Percentiles rank a stretch among this genome's conserved stretches.
Conservation (phyloP, 2,797 vertebrate species). For the Knipowitschia caucasica region DNA sequence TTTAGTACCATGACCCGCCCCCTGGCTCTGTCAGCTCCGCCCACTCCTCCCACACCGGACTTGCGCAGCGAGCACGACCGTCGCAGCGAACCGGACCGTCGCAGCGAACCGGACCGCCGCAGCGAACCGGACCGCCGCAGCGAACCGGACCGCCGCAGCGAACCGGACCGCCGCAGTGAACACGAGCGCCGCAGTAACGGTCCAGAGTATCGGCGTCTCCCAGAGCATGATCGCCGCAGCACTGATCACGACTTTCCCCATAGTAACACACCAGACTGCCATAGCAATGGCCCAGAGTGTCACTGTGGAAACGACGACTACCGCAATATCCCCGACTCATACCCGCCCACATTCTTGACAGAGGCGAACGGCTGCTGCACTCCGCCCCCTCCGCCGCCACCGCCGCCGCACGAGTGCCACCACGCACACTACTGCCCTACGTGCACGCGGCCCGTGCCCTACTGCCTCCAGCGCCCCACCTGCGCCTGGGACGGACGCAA, state of each 20-base stretch:
- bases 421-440: conserved; percentile 83
- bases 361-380: conserved; percentile 81
- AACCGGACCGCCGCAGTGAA: neutral
- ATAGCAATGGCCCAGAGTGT: conserved; percentile 6
- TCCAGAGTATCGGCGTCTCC: neutral
- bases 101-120: neutral
- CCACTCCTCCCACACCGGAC: conserved; percentile 52
- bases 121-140: neutral
- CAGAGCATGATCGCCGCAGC: neutral
- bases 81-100: neutral
- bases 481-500: conserved; percentile 81
- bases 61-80: neutral
- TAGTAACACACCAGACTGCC: conserved; percentile 6
- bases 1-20: conserved; percentile 57
- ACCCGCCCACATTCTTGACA: conserved; percentile 80
- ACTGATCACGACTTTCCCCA: neutral
- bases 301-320: conserved; percentile 16
- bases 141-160: neutral
- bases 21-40: conserved; percentile 56
- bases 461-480: conserved; percentile 85
- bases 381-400: conserved; percentile 64
- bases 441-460: conserved; percentile 83
- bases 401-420: conserved; percentile 64
- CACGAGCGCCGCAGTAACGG: conserved; percentile 2
- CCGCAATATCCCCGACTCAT: conserved; percentile 46